These are phyloP conservation scores for Brotula barbata DNA, from an alignment of 2,797 vertebrate species.

Conservation along the genomic window DNA sequence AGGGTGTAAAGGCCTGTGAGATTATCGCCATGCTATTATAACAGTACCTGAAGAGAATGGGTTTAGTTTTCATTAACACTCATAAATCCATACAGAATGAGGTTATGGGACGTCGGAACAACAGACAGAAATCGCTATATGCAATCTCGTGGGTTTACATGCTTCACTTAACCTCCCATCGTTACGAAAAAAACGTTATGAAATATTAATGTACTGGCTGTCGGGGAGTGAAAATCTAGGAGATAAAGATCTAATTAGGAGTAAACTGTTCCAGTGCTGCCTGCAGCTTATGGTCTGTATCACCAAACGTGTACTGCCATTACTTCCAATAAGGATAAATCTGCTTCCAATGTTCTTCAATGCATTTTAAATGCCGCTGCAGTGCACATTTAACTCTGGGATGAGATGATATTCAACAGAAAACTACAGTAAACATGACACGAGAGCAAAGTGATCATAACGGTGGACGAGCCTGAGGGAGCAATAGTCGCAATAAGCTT, in stretches of 20 bases:
- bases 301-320: slow-evolving; percentile 27
- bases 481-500: slow-evolving; percentile 11
- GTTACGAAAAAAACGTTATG: slow-evolving; percentile 28
- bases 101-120: slow-evolving; percentile 2
- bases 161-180: slow-evolving; percentile 33
- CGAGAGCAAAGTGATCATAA: slow-evolving; percentile 4
- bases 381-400: neutral
- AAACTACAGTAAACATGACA: slow-evolving; percentile 7
- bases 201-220: slow-evolving; percentile 54
- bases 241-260: slow-evolving; percentile 38
- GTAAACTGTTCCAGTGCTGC: slow-evolving; percentile 24
- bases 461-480: slow-evolving; percentile 4
- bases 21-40: slow-evolving; percentile 33
- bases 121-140: slow-evolving; percentile 12
- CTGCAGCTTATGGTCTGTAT: slow-evolving; percentile 17
- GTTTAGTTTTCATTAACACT: slow-evolving; percentile 23
- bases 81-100: slow-evolving; percentile 9
- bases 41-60: slow-evolving; percentile 17
- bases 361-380: slow-evolving; percentile 26
- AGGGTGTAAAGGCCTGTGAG: slow-evolving; percentile 16
- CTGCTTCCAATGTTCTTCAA: slow-evolving; percentile 29
- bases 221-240: slow-evolving; percentile 20
- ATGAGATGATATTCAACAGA: slow-evolving; percentile 14
- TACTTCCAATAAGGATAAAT: slow-evolving; percentile 32
- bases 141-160: slow-evolving; percentile 26